phyloP scores from a whole-genome alignment of 2,797 vertebrate species.

The Danio tinwini region DNA sequence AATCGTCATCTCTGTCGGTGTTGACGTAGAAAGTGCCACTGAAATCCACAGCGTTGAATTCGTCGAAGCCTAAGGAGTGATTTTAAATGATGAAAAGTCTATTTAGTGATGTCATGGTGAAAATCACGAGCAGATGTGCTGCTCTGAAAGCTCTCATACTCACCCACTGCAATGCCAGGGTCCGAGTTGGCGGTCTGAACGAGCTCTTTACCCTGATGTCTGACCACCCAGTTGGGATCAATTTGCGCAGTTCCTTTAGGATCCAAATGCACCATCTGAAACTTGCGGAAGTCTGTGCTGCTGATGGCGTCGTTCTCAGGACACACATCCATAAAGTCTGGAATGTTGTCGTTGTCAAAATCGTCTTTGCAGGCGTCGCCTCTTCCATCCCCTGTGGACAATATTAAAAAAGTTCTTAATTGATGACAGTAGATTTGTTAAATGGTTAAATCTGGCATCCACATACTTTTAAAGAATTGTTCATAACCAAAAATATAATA shows the following conservation, averaged over 20 bases:
- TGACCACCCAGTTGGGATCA: constrained; percentile 98
- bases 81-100: background rate
- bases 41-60: constrained; percentile 96
- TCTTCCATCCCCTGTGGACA: constrained; percentile 87
- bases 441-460: background rate
- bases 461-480: background rate
- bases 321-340: constrained; percentile 93
- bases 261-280: constrained; percentile 98
- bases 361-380: constrained; percentile 97
- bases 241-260: constrained; percentile 98
- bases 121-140: background rate
- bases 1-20: constrained; percentile 97
- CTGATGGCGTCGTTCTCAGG: constrained; percentile 95
- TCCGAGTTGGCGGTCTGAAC: constrained; percentile 98
- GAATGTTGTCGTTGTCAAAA: constrained; percentile 95
- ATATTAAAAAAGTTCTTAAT: background rate
- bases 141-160: constrained; percentile 64
- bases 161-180: constrained; percentile 96
- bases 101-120: background rate
- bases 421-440: background rate
- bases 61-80: constrained; percentile 71
- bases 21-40: constrained; percentile 98
- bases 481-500: too few relatives aligned
- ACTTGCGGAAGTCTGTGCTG: constrained; percentile 95
- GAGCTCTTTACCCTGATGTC: constrained; percentile 96